Percentiles rank a stretch among this genome's conserved stretches.
Evolutionary conservation across 1,140 invertebrate genomes (phyloP).

Genomic region (Scaptomyza montana): DNA sequence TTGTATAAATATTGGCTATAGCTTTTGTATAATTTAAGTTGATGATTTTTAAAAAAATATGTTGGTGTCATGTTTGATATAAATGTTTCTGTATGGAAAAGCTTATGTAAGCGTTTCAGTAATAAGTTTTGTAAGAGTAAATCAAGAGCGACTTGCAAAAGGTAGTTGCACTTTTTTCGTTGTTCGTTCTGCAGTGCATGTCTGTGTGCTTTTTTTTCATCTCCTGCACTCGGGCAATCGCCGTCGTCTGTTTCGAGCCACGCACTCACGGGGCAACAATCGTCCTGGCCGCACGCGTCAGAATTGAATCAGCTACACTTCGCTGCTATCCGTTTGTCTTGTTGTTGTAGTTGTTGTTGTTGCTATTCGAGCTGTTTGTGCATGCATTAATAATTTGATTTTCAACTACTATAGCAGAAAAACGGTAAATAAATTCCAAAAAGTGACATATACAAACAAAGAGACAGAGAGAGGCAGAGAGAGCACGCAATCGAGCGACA

Average conservation of each 20-base stretch:
- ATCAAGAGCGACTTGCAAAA: background rate
- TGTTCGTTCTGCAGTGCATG: too few species aligned
- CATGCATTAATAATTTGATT: background rate
- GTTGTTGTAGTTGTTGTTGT: slow-evolving; percentile 1
- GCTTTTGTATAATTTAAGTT: too few species aligned
- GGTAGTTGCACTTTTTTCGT: background rate
- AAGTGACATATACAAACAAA: background rate
- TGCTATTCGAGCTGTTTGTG: background rate
- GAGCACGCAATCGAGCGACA: too few species aligned
- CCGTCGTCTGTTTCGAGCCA: slow-evolving; percentile 22
- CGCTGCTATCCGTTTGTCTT: background rate
- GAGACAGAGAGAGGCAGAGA: background rate
- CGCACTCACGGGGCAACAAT: slow-evolving; percentile 71
- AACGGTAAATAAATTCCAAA: too few species aligned
- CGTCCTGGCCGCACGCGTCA: slow-evolving; percentile 49
- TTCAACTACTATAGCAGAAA: background rate
- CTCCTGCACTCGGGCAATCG: background rate
- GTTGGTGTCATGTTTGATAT: too few species aligned
- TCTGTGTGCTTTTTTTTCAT: background rate
- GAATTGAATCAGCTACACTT: slow-evolving; percentile 7
- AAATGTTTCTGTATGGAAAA: too few species aligned
- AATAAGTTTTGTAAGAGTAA: background rate
- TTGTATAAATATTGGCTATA: too few species aligned
- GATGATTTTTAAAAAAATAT: too few species aligned
- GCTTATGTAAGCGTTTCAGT: too few species aligned